Evolutionary conservation across 2,113 vertebrate genomes (phyloP), one percentile per base, ranked within the genome.

Genomic region (Morone saxatilis): DNA sequence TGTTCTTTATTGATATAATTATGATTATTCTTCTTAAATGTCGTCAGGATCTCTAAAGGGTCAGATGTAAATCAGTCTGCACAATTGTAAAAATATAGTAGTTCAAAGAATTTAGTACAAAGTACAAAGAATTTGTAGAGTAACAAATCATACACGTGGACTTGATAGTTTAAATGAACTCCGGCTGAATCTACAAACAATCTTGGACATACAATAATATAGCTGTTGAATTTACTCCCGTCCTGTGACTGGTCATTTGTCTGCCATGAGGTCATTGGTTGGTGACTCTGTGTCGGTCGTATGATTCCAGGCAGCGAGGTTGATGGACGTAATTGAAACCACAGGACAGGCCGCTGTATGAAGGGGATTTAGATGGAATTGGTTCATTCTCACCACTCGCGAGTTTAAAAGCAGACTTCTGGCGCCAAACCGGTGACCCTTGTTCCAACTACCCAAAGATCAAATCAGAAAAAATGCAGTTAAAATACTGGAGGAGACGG

Each of bases 261-360:
- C 75, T 61, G 38, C 85, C 41, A 70, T 88, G 89, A 90, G 60
- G 63, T 93, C 89, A 90, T 1, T 67, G 63, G 51, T 71, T 56
- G 54, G 59, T 48, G 53, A 65, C 72, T 81, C 82, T 31, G 69
- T 5, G 71, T 62, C 17, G 57, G 86, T 90, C 78, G 60, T 87
- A 43, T 89, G 87, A 91, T 88, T 83, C 80, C n/a, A 60, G 31
- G 31, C 31, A 31, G 71, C 76, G 76, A 88, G 80, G 83, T 70
- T 80, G 78, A 81, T 62, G 51, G 78, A 45, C 43, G 63, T 92
- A 91, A 93, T 92, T 92, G 85, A 86, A 93, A 89, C 83, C 93
- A 91, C 89, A 81, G 77, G 91, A 90, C 84, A 81, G 54, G 71
- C 60, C 1, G 57, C 79, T 59, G 78, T 77, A 70, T 38, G 69